Conservation (phyloP, 2,113 vertebrate species). For the Rhipidura dahli region DNA sequence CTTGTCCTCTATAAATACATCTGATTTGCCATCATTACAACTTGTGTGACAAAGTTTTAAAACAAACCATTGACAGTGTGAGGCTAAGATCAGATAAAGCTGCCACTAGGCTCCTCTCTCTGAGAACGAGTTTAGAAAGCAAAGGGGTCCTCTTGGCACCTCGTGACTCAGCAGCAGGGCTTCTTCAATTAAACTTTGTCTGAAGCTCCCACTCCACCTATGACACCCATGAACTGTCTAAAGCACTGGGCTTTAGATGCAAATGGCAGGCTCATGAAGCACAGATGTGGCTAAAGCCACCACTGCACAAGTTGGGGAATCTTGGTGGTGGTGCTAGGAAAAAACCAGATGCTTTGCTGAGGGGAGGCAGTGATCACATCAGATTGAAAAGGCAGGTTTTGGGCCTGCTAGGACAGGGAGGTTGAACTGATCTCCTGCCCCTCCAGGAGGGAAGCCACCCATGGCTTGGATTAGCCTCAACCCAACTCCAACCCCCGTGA, state of each 20-base stretch:
- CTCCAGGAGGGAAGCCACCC: fast-evolving
- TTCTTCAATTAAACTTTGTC: not conserved
- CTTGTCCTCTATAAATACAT: not conserved
- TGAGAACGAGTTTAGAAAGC: not conserved
- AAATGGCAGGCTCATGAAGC: not conserved
- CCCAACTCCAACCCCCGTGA: fast-evolving
- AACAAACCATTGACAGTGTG: not conserved
- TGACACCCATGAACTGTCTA: not conserved
- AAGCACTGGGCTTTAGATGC: fast-evolving
- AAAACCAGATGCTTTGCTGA: not conserved
- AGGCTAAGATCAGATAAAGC: not conserved
- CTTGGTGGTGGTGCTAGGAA: not conserved
- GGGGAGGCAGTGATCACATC: not conserved
- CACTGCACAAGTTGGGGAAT: fast-evolving
- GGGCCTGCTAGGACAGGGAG: not conserved
- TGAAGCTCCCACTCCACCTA: not conserved
- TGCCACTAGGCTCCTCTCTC: not conserved
- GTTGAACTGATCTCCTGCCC: not conserved
- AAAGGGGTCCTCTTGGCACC: fast-evolving
- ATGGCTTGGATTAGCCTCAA: not conserved
- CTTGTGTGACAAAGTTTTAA: not conserved
- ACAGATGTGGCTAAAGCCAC: not conserved
- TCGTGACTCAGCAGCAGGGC: not conserved
- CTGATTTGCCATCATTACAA: not conserved
- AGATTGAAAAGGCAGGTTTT: not conserved